These are phyloP conservation scores for Sander lucioperca DNA, from an alignment of 2,113 vertebrate genomes.

Conservation along the genomic window DNA sequence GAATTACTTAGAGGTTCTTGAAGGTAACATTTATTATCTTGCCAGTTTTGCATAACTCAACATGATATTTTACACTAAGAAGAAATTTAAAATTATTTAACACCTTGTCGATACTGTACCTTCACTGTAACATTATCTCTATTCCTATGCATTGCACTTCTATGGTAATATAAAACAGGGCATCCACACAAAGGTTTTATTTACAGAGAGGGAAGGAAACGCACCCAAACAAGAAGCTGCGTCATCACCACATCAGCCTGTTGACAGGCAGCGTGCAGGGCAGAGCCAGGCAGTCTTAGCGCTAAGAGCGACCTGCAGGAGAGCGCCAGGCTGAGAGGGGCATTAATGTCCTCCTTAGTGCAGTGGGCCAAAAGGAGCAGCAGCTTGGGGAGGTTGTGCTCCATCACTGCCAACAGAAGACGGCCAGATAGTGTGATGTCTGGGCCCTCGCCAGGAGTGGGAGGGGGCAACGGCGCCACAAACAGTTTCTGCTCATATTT, in stretches of 20 bases:
- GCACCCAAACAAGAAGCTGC: constrained; percentile 93
- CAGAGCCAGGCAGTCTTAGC: constrained; percentile 85
- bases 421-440: constrained; percentile 84
- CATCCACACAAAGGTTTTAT: background rate
- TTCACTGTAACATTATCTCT: background rate
- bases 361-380: constrained; percentile 92
- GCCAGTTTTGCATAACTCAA: constrained; percentile 29
- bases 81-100: constrained; percentile 10
- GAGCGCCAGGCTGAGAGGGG: constrained; percentile 70
- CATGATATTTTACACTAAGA: background rate
- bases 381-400: constrained; percentile 88
- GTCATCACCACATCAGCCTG: constrained; percentile 92
- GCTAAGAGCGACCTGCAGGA: constrained; percentile 73
- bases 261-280: constrained; percentile 91
- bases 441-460: constrained; percentile 78
- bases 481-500: constrained; percentile 95
- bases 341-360: constrained; percentile 90
- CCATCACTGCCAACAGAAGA: constrained; percentile 88
- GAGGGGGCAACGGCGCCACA: constrained; percentile 87
- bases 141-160: background rate
- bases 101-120: background rate
- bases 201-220: constrained; percentile 42
- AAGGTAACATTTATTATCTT: constrained; percentile 22
- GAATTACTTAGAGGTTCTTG: constrained; percentile 9
- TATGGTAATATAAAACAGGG: background rate